These are phyloP conservation scores for Patella pellucida DNA, from an alignment of 2,888 invertebrate species.

Conservation along the genomic window DNA sequence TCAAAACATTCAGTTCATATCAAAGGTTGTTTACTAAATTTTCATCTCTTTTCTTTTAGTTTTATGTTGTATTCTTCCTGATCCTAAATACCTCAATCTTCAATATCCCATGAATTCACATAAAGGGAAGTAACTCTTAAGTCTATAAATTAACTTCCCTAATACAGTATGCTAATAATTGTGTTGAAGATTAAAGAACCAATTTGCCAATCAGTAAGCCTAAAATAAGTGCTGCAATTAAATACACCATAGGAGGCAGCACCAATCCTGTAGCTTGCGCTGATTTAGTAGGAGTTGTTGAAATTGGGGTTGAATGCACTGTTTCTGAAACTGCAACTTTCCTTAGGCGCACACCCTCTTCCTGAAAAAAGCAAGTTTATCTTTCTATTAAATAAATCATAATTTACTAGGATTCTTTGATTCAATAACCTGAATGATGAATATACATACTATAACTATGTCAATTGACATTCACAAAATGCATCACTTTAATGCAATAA, in stretches of 20 bases:
- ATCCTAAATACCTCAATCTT: too few species aligned
- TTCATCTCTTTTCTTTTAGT: too few species aligned
- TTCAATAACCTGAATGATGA: not conserved
- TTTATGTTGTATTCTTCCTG: too few species aligned
- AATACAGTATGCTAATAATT: constrained; percentile 4
- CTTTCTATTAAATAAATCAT: not conserved
- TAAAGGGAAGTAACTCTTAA: not conserved
- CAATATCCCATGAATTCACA: too few species aligned
- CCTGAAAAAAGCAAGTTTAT: constrained; percentile 47
- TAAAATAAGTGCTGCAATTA: constrained; percentile 54
- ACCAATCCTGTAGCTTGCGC: constrained; percentile 35
- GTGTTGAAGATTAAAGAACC: constrained; percentile 45
- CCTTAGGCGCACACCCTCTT: constrained; percentile 62
- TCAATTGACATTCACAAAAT: too few species aligned
- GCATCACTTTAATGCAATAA: too few species aligned
- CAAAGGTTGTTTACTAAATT: too few species aligned
- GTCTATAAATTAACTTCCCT: constrained; percentile 9
- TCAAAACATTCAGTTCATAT: too few species aligned
- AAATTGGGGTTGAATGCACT: constrained; percentile 50
- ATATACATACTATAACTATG: too few species aligned
- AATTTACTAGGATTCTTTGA: not conserved
- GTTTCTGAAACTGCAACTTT: constrained; percentile 67
- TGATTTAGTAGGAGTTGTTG: constrained; percentile 75
- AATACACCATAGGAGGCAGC: constrained; percentile 51
- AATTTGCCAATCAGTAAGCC: constrained; percentile 60